phyloP scores from a whole-genome alignment of 2,113 vertebrate genomes.

The Anarrhichthys ocellatus region DNA sequence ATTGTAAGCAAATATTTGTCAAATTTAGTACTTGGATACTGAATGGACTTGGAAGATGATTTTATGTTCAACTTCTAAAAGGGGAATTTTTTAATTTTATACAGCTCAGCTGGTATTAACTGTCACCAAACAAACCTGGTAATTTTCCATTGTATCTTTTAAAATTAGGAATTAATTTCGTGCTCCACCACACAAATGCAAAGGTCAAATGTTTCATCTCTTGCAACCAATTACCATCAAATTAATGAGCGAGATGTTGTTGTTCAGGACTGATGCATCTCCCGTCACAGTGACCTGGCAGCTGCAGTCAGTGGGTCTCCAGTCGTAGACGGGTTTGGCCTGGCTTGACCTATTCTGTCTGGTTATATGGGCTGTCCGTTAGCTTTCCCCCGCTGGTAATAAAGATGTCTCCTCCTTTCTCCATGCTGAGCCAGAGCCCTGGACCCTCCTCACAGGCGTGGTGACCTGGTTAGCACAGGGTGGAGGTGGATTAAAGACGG shows the following conservation, averaged over 20 bases:
- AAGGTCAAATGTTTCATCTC: conserved; percentile 36
- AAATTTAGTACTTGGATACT: neutral
- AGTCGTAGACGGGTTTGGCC: conserved; percentile 29
- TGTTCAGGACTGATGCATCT: conserved; percentile 23
- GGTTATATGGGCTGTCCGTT: conserved; percentile 46
- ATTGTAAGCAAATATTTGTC: neutral
- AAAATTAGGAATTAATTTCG: neutral
- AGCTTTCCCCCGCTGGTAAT: conserved; percentile 74
- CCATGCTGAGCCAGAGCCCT: conserved; percentile 55
- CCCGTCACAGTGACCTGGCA: conserved; percentile 43
- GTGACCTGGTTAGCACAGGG: conserved; percentile 80
- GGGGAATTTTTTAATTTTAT: neutral
- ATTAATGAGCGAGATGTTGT: conserved; percentile 30
- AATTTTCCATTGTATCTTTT: neutral
- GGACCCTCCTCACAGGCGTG: conserved; percentile 79
- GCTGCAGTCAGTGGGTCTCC: conserved; percentile 53
- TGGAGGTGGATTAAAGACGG: conserved; percentile 83
- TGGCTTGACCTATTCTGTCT: conserved; percentile 65
- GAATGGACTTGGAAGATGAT: neutral
- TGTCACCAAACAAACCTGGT: neutral
- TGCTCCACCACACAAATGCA: conserved; percentile 4
- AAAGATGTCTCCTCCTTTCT: conserved; percentile 82
- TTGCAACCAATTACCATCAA: conserved; percentile 32
- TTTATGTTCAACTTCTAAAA: conserved; percentile 2
- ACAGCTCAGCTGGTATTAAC: neutral